Percentiles rank a stretch among this genome's conserved stretches.
Evolutionary conservation across 2,113 vertebrate genomes (phyloP).

Genomic region (Triplophysa tibetana): DNA sequence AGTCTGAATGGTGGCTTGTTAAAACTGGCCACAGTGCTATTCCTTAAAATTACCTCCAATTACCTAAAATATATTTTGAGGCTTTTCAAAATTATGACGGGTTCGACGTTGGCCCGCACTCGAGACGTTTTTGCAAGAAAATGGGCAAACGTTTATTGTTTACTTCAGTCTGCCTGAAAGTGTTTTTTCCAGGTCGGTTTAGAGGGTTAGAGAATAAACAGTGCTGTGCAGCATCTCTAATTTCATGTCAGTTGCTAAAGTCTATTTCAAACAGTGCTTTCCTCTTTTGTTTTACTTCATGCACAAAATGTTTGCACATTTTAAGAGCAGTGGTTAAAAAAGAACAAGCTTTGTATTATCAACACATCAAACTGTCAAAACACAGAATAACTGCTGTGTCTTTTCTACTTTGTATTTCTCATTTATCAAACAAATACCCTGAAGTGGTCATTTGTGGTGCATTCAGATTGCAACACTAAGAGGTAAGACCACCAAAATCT

Average conservation of each 20-base stretch:
- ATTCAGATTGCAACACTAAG: background rate
- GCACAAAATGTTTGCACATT: background rate
- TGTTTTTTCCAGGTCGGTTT: constrained; percentile 50
- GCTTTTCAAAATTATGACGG: constrained; percentile 63
- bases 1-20: constrained; percentile 63
- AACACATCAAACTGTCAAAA: too few species aligned
- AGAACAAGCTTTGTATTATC: too few species aligned
- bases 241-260: constrained; percentile 2
- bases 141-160: constrained; percentile 63
- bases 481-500: background rate
- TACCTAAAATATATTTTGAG: constrained; percentile 68
- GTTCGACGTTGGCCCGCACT: constrained; percentile 57
- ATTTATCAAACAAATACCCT: background rate
- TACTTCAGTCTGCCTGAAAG: constrained; percentile 53
- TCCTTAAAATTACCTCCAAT: constrained; percentile 66
- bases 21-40: constrained; percentile 55
- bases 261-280: constrained; percentile 19
- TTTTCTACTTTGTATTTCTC: background rate
- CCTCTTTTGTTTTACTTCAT: background rate
- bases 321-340: too few species aligned
- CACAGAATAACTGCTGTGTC: too few species aligned
- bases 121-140: constrained; percentile 61
- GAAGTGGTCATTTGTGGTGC: background rate
- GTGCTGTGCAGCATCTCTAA: constrained; percentile 27
- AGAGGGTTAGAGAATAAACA: constrained; percentile 45